Conservation (phyloP, 2,113 vertebrate genomes). For the Proterorhinus semilunaris region DNA sequence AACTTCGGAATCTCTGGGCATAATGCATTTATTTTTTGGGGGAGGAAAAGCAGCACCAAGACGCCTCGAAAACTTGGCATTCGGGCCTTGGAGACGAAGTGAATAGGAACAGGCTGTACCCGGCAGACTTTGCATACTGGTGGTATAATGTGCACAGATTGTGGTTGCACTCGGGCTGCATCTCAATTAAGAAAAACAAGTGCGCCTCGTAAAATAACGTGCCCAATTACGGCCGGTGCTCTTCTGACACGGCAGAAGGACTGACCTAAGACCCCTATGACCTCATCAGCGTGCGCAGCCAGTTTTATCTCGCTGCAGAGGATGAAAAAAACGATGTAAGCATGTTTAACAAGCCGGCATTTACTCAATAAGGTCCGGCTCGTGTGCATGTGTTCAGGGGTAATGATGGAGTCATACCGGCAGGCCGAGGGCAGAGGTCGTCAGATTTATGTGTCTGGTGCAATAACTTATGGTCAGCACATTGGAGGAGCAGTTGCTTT, state of each 20-base stretch:
- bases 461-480: slow-evolving; percentile 22
- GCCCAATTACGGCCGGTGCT: slow-evolving; percentile 13
- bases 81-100: slow-evolving; percentile 57
- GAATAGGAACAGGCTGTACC: slow-evolving; percentile 62
- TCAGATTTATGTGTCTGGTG: slow-evolving; percentile 34
- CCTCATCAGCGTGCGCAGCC: slow-evolving; percentile 41
- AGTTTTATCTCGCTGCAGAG: slow-evolving; percentile 39
- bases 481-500: background rate
- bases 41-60: slow-evolving; percentile 50
- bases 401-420: slow-evolving; percentile 46
- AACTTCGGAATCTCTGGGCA: slow-evolving; percentile 52
- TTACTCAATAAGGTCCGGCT: slow-evolving; percentile 19
- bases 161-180: slow-evolving; percentile 56
- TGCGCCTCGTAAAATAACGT: slow-evolving; percentile 29
- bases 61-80: slow-evolving; percentile 58
- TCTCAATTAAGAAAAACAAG: slow-evolving; percentile 51
- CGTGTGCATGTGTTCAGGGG: slow-evolving; percentile 14
- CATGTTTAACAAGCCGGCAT: slow-evolving; percentile 49
- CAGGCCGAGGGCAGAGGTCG: slow-evolving; percentile 52
- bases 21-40: slow-evolving; percentile 64
- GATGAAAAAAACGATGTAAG: slow-evolving; percentile 35
- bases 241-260: slow-evolving; percentile 23
- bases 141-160: slow-evolving; percentile 63
- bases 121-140: slow-evolving; percentile 45
- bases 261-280: slow-evolving; percentile 52